These are phyloP conservation scores for Lottia scabra DNA, from an alignment of 2,888 invertebrate species.

Conservation along the genomic window DNA sequence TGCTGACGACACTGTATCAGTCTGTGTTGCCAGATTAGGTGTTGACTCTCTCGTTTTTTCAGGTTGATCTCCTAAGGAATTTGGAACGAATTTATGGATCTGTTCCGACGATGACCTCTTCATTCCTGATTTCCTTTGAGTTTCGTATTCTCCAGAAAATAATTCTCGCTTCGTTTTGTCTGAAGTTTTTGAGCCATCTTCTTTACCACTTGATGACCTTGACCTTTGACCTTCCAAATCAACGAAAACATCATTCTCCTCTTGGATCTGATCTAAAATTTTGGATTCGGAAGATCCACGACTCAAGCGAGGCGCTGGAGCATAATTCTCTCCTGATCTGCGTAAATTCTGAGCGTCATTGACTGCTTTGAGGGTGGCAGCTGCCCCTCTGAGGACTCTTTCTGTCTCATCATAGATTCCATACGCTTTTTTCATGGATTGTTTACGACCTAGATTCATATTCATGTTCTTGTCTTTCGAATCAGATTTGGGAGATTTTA, in stretches of 20 bases:
- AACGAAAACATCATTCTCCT: conserved; percentile 32
- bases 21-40: neutral
- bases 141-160: neutral
- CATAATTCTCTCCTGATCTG: conserved; percentile 12
- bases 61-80: neutral
- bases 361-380: neutral
- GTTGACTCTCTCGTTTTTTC: neutral
- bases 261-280: conserved; percentile 49
- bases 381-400: conserved; percentile 14
- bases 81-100: conserved; percentile 26
- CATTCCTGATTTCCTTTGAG: conserved; percentile 26
- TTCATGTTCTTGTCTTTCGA: conserved; percentile 10
- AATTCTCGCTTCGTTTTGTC: neutral
- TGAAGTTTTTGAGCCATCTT: neutral
- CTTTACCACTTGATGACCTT: neutral
- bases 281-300: conserved; percentile 30
- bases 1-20: neutral
- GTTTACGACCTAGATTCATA: conserved; percentile 41
- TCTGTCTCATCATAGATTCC: conserved; percentile 58
- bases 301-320: conserved; percentile 10
- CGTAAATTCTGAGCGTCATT: conserved; percentile 4
- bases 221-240: neutral
- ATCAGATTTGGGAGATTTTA: neutral
- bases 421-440: conserved; percentile 59
- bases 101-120: conserved; percentile 52